phyloP scores from a whole-genome alignment of 2,797 vertebrate genomes.

The Decapterus maruadsi region DNA sequence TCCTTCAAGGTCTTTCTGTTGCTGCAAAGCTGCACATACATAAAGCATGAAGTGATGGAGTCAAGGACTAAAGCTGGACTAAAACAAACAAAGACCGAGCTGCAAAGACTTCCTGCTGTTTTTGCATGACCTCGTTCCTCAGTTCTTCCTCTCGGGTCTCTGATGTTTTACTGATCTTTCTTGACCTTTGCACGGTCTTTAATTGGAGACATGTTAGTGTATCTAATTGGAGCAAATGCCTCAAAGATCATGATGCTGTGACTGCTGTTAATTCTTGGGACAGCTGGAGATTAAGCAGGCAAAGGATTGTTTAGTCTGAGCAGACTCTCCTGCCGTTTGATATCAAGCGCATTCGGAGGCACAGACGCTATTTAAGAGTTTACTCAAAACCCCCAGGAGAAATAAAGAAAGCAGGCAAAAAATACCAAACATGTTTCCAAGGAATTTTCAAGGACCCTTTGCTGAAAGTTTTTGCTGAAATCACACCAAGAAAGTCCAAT shows the following conservation, averaged over 20 bases:
- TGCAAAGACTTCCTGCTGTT: constrained; percentile 52
- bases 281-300: constrained; percentile 31
- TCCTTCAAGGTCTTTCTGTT: constrained; percentile 21
- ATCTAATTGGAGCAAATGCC: constrained; percentile 29
- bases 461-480: background rate
- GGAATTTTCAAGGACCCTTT: background rate
- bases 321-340: background rate
- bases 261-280: constrained; percentile 21
- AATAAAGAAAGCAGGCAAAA: background rate
- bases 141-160: constrained; percentile 4
- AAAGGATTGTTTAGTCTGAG: constrained; percentile 1
- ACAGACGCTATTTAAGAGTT: constrained; percentile 6
- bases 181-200: constrained; percentile 17
- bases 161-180: constrained; percentile 33
- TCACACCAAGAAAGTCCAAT: constrained; percentile 10
- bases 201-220: constrained; percentile 31
- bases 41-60: constrained; percentile 8
- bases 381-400: constrained; percentile 26
- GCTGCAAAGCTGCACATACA: background rate
- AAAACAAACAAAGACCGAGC: constrained; percentile 40
- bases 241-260: constrained; percentile 17
- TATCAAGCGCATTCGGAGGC: background rate
- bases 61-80: constrained; percentile 14
- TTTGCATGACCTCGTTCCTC: constrained; percentile 36
- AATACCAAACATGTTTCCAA: background rate